A percentile compares a stretch with the other conserved stretches of the same genome.
Evolutionary conservation across 2,797 vertebrate genomes (phyloP).

Genomic region (Mallotus villosus): DNA sequence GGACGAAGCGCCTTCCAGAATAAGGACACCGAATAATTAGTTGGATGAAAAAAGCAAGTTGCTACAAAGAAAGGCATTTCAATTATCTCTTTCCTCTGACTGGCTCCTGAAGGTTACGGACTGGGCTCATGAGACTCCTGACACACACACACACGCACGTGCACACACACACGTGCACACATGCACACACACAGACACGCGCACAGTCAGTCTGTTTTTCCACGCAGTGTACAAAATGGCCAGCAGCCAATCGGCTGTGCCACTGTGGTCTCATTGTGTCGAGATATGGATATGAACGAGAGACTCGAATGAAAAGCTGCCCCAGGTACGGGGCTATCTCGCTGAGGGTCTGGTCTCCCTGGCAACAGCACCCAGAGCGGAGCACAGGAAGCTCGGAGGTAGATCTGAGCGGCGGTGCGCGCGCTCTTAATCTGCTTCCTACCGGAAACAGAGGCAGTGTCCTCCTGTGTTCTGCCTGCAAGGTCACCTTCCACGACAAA

Average conservation of each 20-base stretch:
- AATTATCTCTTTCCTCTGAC: conserved; percentile 60
- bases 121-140: conserved; percentile 37
- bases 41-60: conserved; percentile 44
- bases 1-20: conserved; percentile 40
- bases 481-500: conserved; percentile 43
- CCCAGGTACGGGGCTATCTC: conserved; percentile 29
- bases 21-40: conserved; percentile 66
- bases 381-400: conserved; percentile 44
- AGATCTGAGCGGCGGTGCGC: not conserved
- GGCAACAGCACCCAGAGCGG: conserved; percentile 53
- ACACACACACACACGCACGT: conserved; percentile 24
- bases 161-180: not conserved
- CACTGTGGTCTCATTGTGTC: conserved; percentile 23
- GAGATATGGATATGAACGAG: conserved; percentile 40
- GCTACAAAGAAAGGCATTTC: conserved; percentile 61
- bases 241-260: conserved; percentile 6
- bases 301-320: conserved; percentile 38
- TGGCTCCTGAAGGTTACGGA: conserved; percentile 55
- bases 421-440: conserved; percentile 37
- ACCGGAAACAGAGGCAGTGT: conserved; percentile 42
- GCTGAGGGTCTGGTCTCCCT: conserved; percentile 42
- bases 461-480: conserved; percentile 36
- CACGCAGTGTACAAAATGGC: not conserved
- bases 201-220: too few relatives aligned
- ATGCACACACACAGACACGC: too few relatives aligned